Conservation (phyloP, 2,113 vertebrate genomes). For the Mungos mungo region DNA sequence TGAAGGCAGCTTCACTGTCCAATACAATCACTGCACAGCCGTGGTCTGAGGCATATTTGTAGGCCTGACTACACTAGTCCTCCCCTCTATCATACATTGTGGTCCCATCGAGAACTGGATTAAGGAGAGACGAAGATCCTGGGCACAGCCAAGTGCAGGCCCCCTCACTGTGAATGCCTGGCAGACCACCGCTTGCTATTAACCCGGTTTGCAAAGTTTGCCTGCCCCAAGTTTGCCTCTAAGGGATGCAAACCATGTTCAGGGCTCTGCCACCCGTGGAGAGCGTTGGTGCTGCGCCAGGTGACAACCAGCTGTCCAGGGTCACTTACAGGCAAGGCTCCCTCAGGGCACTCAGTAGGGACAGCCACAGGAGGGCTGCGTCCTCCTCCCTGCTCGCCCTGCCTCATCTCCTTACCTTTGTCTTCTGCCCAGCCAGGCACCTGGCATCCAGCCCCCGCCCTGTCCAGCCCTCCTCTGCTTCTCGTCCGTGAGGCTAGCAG, state of each 20-base stretch:
- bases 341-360: neutral
- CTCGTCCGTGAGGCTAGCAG: neutral
- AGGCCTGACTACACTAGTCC: neutral
- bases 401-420: too few relatives aligned
- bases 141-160: too few relatives aligned
- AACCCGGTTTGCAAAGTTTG: neutral
- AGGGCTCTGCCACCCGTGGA: neutral
- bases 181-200: neutral
- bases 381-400: neutral
- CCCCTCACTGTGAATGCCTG: neutral
- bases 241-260: neutral
- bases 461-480: neutral
- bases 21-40: neutral
- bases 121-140: neutral
- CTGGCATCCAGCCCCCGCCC: neutral
- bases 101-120: neutral
- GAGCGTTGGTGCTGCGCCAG: neutral
- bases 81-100: neutral
- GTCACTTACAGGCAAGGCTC: neutral
- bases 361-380: rapidly evolving
- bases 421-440: neutral
- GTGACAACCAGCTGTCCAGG: neutral
- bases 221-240: neutral
- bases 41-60: neutral
- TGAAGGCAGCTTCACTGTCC: neutral